phyloP scores from a whole-genome alignment of 2,888 invertebrate genomes.

The Dione vanillae region DNA sequence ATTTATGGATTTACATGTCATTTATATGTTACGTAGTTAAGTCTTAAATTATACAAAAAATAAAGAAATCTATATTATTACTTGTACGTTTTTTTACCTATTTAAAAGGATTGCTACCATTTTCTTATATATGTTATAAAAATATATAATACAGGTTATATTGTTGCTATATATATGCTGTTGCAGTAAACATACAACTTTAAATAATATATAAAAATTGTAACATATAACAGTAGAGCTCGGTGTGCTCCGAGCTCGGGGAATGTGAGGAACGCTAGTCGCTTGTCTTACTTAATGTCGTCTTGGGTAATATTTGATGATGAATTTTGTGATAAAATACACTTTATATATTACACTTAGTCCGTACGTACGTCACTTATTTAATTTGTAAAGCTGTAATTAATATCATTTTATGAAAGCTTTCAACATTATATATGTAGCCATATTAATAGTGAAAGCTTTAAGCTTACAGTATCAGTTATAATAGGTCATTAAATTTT shows the following conservation, averaged over 20 bases:
- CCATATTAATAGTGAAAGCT: neutral
- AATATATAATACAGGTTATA: too few relatives aligned
- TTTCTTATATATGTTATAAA: too few relatives aligned
- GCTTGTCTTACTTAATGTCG: slow-evolving; percentile 25
- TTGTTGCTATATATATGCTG: too few relatives aligned
- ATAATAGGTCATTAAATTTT: too few relatives aligned
- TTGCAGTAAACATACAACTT: too few relatives aligned
- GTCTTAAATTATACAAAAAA: too few relatives aligned
- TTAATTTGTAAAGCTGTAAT: neutral
- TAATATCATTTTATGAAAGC: neutral
- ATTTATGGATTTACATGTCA: too few relatives aligned
- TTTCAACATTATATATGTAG: neutral
- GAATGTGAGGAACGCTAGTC: slow-evolving; percentile 18
- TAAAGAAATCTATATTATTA: too few relatives aligned
- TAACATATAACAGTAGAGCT: neutral
- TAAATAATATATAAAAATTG: neutral
- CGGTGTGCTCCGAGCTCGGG: neutral
- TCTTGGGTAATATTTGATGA: slow-evolving; percentile 30
- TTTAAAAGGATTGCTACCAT: too few relatives aligned
- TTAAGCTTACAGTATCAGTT: too few relatives aligned
- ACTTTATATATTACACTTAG: slow-evolving; percentile 4
- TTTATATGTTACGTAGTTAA: too few relatives aligned
- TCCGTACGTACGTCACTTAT: slow-evolving; percentile 1
- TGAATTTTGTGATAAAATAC: slow-evolving; percentile 24
- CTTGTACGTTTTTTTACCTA: too few relatives aligned